Base-by-base conservation (phyloP, 2,888 invertebrate genomes). In the Mythimna lalbum region DNA sequence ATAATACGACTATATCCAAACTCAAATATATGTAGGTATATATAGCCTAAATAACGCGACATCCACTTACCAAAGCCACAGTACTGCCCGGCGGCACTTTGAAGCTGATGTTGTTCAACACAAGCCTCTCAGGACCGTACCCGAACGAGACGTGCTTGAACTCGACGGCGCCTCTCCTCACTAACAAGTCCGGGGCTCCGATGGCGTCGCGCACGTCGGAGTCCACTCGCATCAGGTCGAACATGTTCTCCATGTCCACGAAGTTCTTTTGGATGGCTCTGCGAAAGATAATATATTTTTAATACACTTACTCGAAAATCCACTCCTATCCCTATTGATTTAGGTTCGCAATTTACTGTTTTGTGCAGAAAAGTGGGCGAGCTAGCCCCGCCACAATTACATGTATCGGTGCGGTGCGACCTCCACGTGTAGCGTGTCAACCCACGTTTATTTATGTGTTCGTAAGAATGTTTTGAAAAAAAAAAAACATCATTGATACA, bases 201-300 rank as follows among this genome's bases (percentile, higher is more conserved):
- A 98, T 97, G 0, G 97, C 97, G 94, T 99, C 99, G 4, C 97
- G 96, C 33, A 99, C 97, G 96, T 99, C 99, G 66, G 98, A 97
- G 57, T 98, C 97, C 88, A 99, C 98, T 52, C 98, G 97, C 87
- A 99, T 96, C 77, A 99, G 93, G 85, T 99, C 99, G 91, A 99
- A 99, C 99, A 99, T 99, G 93, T 99, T 99, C 93, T 99, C 99
- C 99, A 99, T 99, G 90, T 99, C 99, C 23, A 99, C 97, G 89
- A 99, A 99, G 90, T 99, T 98, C 95, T 98, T 99, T 91, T 99
- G 99, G 73, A 99, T 99, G 69, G 98, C 98, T 89, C 99, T 98
- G 62, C 10, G 12, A 33, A 76, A 7, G 9, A 27, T 27, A 4
- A 2, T 27, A 27, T 27, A 27, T 27, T 27, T 27, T 27, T 4